Conservation (phyloP, 2,888 invertebrate genomes). For the Pseudococcus viburni region DNA sequence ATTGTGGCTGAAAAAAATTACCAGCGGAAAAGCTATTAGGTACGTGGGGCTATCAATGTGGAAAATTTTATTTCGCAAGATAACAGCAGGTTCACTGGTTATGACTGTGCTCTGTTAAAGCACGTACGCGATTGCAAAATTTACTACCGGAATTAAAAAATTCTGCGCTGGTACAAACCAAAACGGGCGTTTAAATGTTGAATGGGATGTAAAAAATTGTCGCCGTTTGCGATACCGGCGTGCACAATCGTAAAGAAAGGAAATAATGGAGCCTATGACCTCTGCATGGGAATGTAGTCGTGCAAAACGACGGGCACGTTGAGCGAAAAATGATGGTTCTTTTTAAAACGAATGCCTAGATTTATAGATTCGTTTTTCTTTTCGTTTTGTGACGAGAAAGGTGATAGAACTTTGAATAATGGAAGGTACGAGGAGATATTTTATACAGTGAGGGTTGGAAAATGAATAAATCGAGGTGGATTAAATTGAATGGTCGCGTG, state of each 20-base stretch:
- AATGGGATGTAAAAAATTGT: slow-evolving; percentile 3
- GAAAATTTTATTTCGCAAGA: not conserved
- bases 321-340: not conserved
- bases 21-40: not conserved
- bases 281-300: not conserved
- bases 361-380: not conserved
- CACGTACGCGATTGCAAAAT: no score
- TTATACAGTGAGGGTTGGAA: no score
- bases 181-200: not conserved
- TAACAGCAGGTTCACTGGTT: not conserved
- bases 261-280: slow-evolving; percentile 10
- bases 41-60: not conserved
- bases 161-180: no score
- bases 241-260: not conserved
- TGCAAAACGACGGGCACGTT: not conserved
- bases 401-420: not conserved
- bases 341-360: no score
- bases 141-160: no score
- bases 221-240: not conserved
- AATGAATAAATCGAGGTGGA: no score
- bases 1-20: not conserved
- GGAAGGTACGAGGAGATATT: no score
- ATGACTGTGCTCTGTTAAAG: no score
- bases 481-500: no score
- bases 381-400: not conserved